Conservation (phyloP, 2,888 invertebrate species). For the Serrognathus titanus region DNA sequence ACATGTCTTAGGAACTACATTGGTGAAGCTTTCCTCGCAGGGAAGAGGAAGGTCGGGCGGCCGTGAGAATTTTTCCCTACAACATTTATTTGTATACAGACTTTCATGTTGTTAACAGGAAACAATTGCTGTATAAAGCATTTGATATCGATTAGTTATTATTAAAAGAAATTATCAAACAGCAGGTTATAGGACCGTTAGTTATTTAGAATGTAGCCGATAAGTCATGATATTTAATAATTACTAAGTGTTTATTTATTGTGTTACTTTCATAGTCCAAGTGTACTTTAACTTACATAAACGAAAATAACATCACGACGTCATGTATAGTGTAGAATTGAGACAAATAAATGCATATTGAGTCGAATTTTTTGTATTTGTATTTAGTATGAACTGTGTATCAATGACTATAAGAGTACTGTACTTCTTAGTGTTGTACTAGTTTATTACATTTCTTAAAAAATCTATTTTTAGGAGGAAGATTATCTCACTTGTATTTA, state of each 20-base stretch:
- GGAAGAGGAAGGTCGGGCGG: too few relatives aligned
- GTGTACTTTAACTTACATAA: conserved; percentile 18
- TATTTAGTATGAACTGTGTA: too few relatives aligned
- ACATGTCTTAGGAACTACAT: too few relatives aligned
- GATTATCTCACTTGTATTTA: too few relatives aligned
- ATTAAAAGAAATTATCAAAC: conserved; percentile 9
- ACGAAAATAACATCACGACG: conserved; percentile 15
- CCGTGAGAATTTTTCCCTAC: too few relatives aligned
- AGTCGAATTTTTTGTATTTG: too few relatives aligned
- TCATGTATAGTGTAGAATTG: conserved; percentile 23
- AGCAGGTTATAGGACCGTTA: conserved; percentile 17
- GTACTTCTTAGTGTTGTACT: too few relatives aligned
- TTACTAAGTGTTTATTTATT: conserved; percentile 20
- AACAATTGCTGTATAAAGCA: conserved; percentile 14
- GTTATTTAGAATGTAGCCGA: conserved; percentile 13
- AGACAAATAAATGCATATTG: conserved; percentile 18
- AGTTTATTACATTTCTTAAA: too few relatives aligned
- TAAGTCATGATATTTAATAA: conserved; percentile 21
- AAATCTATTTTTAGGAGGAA: too few relatives aligned
- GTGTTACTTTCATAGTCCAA: conserved; percentile 17
- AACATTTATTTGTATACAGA: too few relatives aligned
- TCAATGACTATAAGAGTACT: too few relatives aligned
- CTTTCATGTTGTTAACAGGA: background rate
- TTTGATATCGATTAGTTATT: conserved; percentile 17
- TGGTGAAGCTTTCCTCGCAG: too few relatives aligned